Base-by-base conservation (phyloP, 2,113 vertebrate species). In the Australoheros scitulus region DNA sequence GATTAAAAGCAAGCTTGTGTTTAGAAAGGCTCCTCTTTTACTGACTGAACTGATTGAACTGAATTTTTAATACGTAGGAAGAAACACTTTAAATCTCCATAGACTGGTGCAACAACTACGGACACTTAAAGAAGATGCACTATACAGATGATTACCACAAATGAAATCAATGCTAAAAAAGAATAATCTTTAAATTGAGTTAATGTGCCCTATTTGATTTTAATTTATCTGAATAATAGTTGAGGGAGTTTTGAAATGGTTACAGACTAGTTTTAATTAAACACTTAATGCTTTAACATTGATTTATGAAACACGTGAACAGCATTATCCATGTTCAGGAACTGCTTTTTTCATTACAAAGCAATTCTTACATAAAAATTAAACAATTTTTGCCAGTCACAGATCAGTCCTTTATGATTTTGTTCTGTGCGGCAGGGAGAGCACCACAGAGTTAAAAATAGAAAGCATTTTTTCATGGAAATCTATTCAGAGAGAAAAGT, bases 391-490 rank as follows among this genome's bases (percentile, higher is more conserved):
- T 34, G 34, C 34, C 6, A 7, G 34, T 1, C 34, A 6, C 6
- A 7, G 34, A 34, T 6, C 6, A 7, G 34, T 34, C 34, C 34
- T 34, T 7, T 34, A 43, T 13, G 10, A 22, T 26, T 26, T 43
- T 20, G 5, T 22, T 52, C 41, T 74, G 7, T 47, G 50, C 7
- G 41, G 29, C 47, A 68, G 5, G 29, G 22, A 77, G 24, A 76
- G 6, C 7, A 61, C 24, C 63, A 9, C 41, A 26, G 15, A 52
- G 38, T 57, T 41, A 58, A 77, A 20, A 57, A 63, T 61, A 61
- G 50, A 26, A 80, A 32, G 5, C 17, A 76, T 60, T 76, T 61
- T 81, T 91, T 88, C 24, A 83, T 55, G 43, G 61, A 82, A 86
- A 61, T 78, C 50, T 34, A 52, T 18, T 50, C 47, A 17, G 38